These are phyloP conservation scores for Melitaea cinxia DNA, from an alignment of 1,140 invertebrate genomes.

Conservation along the genomic window DNA sequence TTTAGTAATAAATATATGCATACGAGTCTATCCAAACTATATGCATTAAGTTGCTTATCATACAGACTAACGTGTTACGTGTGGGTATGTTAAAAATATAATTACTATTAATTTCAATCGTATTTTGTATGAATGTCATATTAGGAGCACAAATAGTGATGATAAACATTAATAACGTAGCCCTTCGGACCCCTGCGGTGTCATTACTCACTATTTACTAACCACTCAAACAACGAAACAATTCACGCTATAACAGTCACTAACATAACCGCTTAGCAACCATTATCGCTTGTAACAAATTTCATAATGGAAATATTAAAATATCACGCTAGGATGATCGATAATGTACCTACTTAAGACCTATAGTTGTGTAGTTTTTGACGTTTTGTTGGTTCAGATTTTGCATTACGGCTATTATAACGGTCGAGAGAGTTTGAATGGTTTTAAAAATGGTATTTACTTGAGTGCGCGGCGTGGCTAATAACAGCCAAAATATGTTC, in stretches of 20 bases:
- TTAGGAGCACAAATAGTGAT: slow-evolving; percentile 5
- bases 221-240: background rate
- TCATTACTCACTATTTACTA: slow-evolving; percentile 8
- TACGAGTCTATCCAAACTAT: too few relatives aligned
- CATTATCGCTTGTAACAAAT: too few relatives aligned
- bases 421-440: slow-evolving; percentile 17
- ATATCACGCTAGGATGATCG: slow-evolving; percentile 11
- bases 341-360: slow-evolving; percentile 14
- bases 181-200: slow-evolving; percentile 17
- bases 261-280: too few relatives aligned
- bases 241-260: slow-evolving; percentile 12
- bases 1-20: too few relatives aligned
- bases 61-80: too few relatives aligned
- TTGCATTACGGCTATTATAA: slow-evolving; percentile 30
- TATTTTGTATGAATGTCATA: slow-evolving; percentile 5
- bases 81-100: too few relatives aligned
- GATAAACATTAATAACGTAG: slow-evolving; percentile 9
- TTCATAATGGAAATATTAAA: too few relatives aligned
- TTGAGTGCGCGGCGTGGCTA: background rate
- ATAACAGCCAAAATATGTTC: slow-evolving; percentile 5
- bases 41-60: too few relatives aligned
- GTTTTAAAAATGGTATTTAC: slow-evolving; percentile 32
- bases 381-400: slow-evolving; percentile 3
- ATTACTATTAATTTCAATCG: background rate
- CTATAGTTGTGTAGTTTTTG: slow-evolving; percentile 7